These are phyloP conservation scores for Meteorus cinctellus DNA, from an alignment of 2,888 invertebrate species.

Conservation along the genomic window DNA sequence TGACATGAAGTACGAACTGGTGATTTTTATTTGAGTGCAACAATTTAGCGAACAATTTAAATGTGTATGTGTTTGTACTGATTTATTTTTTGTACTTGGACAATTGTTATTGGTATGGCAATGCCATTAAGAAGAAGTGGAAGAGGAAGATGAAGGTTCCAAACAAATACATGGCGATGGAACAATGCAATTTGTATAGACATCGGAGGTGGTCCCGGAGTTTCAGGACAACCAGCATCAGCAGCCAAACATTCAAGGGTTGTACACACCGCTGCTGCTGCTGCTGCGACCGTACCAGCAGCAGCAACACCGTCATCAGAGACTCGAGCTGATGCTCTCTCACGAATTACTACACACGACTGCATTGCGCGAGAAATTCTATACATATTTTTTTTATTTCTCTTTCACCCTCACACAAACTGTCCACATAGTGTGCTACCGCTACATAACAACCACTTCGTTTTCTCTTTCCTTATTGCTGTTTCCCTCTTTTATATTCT, in stretches of 20 bases:
- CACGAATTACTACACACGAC: slow-evolving; percentile 30
- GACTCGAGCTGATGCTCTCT: slow-evolving; percentile 22
- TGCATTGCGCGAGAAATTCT: slow-evolving; percentile 42
- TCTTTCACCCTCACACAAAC: neutral
- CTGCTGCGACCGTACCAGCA: neutral
- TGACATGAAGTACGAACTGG: too few relatives aligned
- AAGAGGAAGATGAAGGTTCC: neutral
- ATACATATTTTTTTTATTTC: slow-evolving; percentile 20
- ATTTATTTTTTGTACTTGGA: neutral
- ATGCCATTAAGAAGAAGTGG: slow-evolving; percentile 18
- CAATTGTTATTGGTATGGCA: slow-evolving; percentile 3
- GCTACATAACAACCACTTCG: slow-evolving; percentile 3
- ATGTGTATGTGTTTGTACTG: too few relatives aligned
- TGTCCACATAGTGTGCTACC: slow-evolving; percentile 20
- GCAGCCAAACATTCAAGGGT: slow-evolving; percentile 29
- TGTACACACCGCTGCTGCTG: neutral
- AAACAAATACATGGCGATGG: slow-evolving; percentile 44
- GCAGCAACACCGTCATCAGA: neutral
- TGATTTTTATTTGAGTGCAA: too few relatives aligned
- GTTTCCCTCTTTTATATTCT: neutral
- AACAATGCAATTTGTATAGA: slow-evolving; percentile 69
- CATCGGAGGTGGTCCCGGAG: slow-evolving; percentile 39
- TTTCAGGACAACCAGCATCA: slow-evolving; percentile 30
- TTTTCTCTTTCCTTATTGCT: slow-evolving; percentile 11
- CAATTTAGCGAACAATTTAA: too few relatives aligned